phyloP scores from a whole-genome alignment of 2,113 vertebrate genomes.

The Hemibagrus wyckioides region DNA sequence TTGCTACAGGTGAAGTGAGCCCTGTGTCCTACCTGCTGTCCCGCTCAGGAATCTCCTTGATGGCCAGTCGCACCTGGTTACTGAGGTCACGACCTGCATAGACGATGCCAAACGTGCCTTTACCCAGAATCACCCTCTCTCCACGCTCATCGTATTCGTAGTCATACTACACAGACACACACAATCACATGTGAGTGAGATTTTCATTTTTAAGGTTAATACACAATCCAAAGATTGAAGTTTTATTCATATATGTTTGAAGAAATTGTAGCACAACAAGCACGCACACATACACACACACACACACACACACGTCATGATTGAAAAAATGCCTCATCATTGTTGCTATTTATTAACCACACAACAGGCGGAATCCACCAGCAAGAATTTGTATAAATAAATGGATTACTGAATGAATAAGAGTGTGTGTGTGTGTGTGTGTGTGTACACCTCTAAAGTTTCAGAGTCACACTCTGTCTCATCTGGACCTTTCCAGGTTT shows the following conservation, averaged over 20 bases:
- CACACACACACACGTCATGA: background rate
- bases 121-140: conserved; percentile 89
- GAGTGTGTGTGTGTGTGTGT: background rate
- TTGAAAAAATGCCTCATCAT: background rate
- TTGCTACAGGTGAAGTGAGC: background rate
- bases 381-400: background rate
- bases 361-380: background rate
- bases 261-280: background rate
- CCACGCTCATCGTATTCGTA: conserved; percentile 97
- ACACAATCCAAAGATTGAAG: background rate
- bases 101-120: conserved; percentile 94
- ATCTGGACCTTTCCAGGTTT: conserved; percentile 84
- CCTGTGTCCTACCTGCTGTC: conserved; percentile 85
- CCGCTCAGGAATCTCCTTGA: conserved; percentile 97
- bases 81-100: conserved; percentile 96
- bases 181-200: background rate
- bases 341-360: background rate
- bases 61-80: conserved; percentile 97
- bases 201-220: background rate
- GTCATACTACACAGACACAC: conserved; percentile 82
- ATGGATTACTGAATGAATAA: background rate
- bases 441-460: conserved; percentile 83
- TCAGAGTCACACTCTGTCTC: conserved; percentile 91
- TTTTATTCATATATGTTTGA: background rate
- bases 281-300: background rate